Conservation (phyloP, 2,888 invertebrate genomes). For the Meiosimyza decipiens region DNA sequence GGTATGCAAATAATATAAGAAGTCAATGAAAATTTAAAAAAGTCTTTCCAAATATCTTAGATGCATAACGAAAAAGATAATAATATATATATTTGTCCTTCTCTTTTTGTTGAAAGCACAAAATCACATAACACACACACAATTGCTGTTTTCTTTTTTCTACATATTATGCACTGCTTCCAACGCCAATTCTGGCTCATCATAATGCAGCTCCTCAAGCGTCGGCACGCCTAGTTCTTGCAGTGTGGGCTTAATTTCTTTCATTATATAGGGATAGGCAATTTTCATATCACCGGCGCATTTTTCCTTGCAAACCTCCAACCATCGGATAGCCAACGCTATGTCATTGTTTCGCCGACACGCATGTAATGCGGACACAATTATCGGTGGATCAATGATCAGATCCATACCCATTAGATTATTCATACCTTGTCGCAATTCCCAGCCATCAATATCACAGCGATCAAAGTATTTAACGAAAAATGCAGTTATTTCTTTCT, state of each 20-base stretch:
- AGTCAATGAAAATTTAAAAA: no score
- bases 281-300: slow-evolving; percentile 77
- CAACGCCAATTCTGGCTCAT: slow-evolving; percentile 91
- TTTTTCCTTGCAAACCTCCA: slow-evolving; percentile 90
- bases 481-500: slow-evolving; percentile 66
- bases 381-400: slow-evolving; percentile 89
- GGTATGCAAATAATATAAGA: no score
- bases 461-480: slow-evolving; percentile 76
- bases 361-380: slow-evolving; percentile 85
- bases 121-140: background rate
- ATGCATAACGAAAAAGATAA: no score
- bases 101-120: background rate
- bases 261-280: slow-evolving; percentile 85
- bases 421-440: slow-evolving; percentile 87
- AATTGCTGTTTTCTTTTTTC: background rate
- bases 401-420: slow-evolving; percentile 87
- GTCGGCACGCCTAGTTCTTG: slow-evolving; percentile 91
- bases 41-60: no score
- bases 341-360: slow-evolving; percentile 93
- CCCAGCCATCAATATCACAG: slow-evolving; percentile 90
- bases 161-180: slow-evolving; percentile 73
- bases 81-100: no score
- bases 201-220: slow-evolving; percentile 93
- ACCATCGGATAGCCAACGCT: slow-evolving; percentile 86
- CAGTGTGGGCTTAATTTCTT: slow-evolving; percentile 90